Base-by-base conservation (phyloP, 1,140 invertebrate species). In the Notospermus geniculatus region DNA sequence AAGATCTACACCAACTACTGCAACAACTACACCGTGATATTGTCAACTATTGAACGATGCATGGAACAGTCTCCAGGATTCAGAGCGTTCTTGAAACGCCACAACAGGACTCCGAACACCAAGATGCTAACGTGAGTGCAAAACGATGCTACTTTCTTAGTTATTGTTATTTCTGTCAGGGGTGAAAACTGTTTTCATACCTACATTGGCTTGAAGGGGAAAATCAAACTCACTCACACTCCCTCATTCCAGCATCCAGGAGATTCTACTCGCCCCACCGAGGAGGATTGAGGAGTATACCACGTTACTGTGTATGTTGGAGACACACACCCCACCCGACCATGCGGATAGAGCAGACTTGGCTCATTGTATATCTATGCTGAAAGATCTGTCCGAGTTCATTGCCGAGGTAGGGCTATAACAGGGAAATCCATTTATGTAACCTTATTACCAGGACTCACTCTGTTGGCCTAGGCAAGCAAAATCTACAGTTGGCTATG, bases 1-100 rank as follows among this genome's bases (percentile, higher is more conserved):
- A 76, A 74, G 52, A 65, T 67, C 15, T 79, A 79, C 66, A 72
- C 72, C 17, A 78, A 79, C 58, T 76, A 76, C 62, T 64, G 74
- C 29, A 78, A 78, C 60, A 77, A 77, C 59, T 75, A 76, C 59
- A 73, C 77, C 36, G 69, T 72, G 15, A 73, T 79, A 22, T 67
- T 79, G 13, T 58, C 65, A 25, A 70, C 70, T 57, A 71, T 79
- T 25, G 77, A 79, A 56, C 62, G 72, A 9, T 67, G 67, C 36
- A 71, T 70, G 43, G 75, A 78, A 61, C 69, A 75, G 54, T 65
- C 65, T 0, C 75, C 77, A 27, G 41, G 68, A 9, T 79, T 79
- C 60, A 57, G 76, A 25, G 72, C 73, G 15, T 79, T 77, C 60
- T 69, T 79, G 1, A 70, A 67, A 32, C 63, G 71, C n/a, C 70